Percentiles rank a stretch among this genome's conserved stretches.
Conservation (phyloP, 92 coral and sea anemone species). For the Chrysogorgia sp. region DNA sequence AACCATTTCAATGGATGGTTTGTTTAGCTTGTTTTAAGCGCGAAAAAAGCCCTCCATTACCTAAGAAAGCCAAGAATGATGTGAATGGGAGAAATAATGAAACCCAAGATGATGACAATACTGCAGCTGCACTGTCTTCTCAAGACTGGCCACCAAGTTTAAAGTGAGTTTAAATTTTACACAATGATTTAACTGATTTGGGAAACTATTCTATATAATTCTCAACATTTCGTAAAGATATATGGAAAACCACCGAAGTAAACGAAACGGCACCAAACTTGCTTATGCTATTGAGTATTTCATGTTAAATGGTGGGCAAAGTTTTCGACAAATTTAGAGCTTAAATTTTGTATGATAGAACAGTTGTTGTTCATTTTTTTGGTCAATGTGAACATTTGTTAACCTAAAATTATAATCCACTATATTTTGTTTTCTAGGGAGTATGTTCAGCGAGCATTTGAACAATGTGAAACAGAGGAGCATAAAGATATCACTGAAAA, state of each 20-base stretch:
- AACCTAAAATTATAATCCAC: not conserved
- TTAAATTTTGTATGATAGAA: not conserved
- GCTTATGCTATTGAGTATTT: too few species aligned
- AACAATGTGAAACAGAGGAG: constrained; percentile 82
- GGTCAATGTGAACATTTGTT: not conserved
- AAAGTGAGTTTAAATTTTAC: constrained; percentile 55
- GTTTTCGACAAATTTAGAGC: too few species aligned
- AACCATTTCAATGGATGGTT: too few species aligned
- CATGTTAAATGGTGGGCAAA: too few species aligned
- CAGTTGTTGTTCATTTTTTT: not conserved
- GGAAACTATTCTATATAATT: not conserved
- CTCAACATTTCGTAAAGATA: not conserved
- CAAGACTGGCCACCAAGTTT: constrained; percentile 99
- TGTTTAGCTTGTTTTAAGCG: constrained; percentile 1
- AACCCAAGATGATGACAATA: constrained; percentile 41
- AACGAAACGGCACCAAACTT: too few species aligned
- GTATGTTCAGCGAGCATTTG: constrained; percentile 91
- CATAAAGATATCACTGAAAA: constrained; percentile 89
- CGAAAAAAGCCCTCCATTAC: constrained; percentile 17
- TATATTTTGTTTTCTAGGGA: constrained; percentile 60
- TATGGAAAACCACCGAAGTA: not conserved
- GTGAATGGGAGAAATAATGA: not conserved
- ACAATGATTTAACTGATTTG: not conserved
- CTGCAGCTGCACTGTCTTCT: constrained; percentile 63
- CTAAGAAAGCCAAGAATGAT: constrained; percentile 28